Evolutionary conservation across 2,888 invertebrate species (phyloP).

Genomic region (Nudaria mundana): DNA sequence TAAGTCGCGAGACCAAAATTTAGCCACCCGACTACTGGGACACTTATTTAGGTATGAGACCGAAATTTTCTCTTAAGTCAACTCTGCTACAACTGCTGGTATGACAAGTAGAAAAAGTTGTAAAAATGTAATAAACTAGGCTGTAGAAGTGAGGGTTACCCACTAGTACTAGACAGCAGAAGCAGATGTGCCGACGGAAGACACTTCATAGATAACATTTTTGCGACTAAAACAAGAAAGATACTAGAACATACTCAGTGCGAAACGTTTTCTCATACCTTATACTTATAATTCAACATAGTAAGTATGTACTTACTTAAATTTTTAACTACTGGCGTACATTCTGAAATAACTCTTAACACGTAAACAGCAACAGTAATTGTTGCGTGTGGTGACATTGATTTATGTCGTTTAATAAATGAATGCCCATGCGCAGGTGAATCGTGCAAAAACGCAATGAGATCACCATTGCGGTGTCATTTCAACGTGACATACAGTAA

Average conservation of each 20-base stretch:
- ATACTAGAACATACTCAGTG: constrained; percentile 23
- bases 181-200: constrained; percentile 27
- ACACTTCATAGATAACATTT: constrained; percentile 28
- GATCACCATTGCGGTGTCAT: constrained; percentile 64
- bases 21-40: too few species aligned
- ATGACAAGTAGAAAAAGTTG: too few species aligned
- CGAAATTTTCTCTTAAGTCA: too few species aligned
- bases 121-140: too few species aligned
- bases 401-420: constrained; percentile 25
- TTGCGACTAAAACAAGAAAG: constrained; percentile 25
- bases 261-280: constrained; percentile 37
- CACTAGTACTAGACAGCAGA: too few species aligned
- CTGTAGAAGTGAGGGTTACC: too few species aligned
- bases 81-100: too few species aligned
- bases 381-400: constrained; percentile 1
- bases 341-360: constrained; percentile 2
- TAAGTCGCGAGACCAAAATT: too few species aligned
- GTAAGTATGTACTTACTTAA: constrained; percentile 12
- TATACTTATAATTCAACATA: constrained; percentile 30
- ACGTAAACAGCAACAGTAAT: neutral
- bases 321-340: constrained; percentile 7
- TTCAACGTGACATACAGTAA: constrained; percentile 57
- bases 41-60: too few species aligned
- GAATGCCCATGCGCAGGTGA: constrained; percentile 38
- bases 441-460: constrained; percentile 75